These are phyloP conservation scores for Calyptomena viridis DNA, from an alignment of 2,113 vertebrate species.

Conservation along the genomic window DNA sequence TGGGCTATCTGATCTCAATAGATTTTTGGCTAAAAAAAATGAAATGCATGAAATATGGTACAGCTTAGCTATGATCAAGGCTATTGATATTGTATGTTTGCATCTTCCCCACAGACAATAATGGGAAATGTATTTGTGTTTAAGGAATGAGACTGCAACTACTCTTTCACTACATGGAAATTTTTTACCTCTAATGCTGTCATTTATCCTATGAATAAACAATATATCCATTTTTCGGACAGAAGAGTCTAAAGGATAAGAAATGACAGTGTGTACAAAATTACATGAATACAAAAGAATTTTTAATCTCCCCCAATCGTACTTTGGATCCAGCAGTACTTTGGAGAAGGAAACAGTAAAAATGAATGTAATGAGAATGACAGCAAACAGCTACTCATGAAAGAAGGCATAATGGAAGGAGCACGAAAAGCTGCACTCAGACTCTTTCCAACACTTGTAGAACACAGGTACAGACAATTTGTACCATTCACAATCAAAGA, in stretches of 20 bases:
- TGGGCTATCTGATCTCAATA: background rate
- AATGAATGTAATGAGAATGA: background rate
- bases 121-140: background rate
- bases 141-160: background rate
- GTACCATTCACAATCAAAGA: background rate
- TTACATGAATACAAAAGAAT: background rate
- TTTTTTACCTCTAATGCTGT: background rate
- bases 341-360: background rate
- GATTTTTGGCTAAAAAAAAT: background rate
- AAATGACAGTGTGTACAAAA: background rate
- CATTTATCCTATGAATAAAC: background rate
- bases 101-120: background rate
- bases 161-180: background rate
- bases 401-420: background rate
- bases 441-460: background rate
- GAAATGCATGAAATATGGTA: background rate
- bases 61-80: background rate
- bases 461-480: background rate
- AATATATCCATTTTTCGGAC: background rate
- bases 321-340: background rate
- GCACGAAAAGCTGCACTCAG: background rate
- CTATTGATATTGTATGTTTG: background rate
- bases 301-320: background rate
- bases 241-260: background rate
- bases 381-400: background rate